Evolutionary conservation across 1,140 invertebrate genomes (phyloP), one percentile per base, ranked within the genome.

Genomic region (Platyscapa corneri): DNA sequence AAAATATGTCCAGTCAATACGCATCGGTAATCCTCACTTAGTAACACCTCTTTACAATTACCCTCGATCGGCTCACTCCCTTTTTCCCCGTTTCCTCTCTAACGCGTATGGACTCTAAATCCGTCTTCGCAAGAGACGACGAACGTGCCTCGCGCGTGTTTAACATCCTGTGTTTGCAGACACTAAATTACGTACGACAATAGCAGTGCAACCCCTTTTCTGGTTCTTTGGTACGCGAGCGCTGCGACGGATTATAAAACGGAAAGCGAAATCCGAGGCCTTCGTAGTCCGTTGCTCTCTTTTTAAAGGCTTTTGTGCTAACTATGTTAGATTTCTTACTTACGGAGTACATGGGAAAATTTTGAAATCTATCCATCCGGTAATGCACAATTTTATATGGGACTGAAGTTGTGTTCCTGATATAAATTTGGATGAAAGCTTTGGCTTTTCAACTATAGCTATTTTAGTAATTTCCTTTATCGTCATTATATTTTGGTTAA

Each of bases 141-240:
- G 89, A 90, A 89, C 88, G 89, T 83, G 81, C 84, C 39, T 82
- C n/a, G n/a, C 56, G 72, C 42, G 46, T 30, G 79, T 79, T 79
- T 34, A 37, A 81, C 91, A 91, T 91, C 90, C 56, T 23, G 88
- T 93, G 91, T 93, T 93, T 93, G 91, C 91, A 93, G 92, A 93
- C 92, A 93, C 89, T 93, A 93, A 93, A 93, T 93, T 93, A 93
- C 90, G 88, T 86, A 89, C 86, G 78, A 92, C 92, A 93, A 93
- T 93, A 87, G 37, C 37, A 37, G 20, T 20, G 70, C 86, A 90
- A 90, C 89, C 82, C 90, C 90, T 89, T 91, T 90, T 53, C 5
- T 27, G 10, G 12, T 77, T 60, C 53, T 46, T 81, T 88, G 86
- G 87, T 86, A 87, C 23, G 49, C 49, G 49, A 53, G 49, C 8